Conservation (phyloP, 2,888 invertebrate species). For the Brenthis ino region DNA sequence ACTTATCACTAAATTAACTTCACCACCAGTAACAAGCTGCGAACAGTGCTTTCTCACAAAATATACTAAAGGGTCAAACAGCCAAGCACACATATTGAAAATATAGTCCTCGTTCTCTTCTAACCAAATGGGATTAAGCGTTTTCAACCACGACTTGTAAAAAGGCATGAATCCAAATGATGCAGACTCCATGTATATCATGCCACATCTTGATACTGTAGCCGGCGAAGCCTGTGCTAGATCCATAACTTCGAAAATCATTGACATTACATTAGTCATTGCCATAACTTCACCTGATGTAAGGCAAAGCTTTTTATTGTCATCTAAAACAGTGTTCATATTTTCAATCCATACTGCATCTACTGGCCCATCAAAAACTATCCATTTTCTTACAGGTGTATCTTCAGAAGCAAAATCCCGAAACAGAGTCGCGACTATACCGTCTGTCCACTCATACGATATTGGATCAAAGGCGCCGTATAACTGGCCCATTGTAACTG, state of each 20-base stretch:
- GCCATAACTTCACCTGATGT: conserved; percentile 94
- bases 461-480: conserved; percentile 96
- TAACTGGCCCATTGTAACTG: conserved; percentile 95
- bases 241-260: conserved; percentile 95
- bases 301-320: conserved; percentile 93
- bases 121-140: conserved; percentile 84
- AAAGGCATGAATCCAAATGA: conserved; percentile 92
- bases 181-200: conserved; percentile 94
- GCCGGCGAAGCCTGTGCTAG: conserved; percentile 92
- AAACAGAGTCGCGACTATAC: conserved; percentile 91
- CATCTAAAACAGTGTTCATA: conserved; percentile 94
- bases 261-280: conserved; percentile 90
- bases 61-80: conserved; percentile 88
- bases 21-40: conserved; percentile 85
- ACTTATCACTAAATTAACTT: conserved; percentile 87
- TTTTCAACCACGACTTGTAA: conserved; percentile 90
- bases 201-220: conserved; percentile 93
- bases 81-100: conserved; percentile 86
- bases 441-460: conserved; percentile 96
- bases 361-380: conserved; percentile 95
- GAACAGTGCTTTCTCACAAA: conserved; percentile 88
- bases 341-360: conserved; percentile 96
- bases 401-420: conserved; percentile 89
- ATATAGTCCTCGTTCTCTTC: conserved; percentile 84
- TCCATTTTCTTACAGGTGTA: conserved; percentile 91